Evolutionary conservation across 1,140 invertebrate species (phyloP).

Genomic region (Zaprionus camerounensis): DNA sequence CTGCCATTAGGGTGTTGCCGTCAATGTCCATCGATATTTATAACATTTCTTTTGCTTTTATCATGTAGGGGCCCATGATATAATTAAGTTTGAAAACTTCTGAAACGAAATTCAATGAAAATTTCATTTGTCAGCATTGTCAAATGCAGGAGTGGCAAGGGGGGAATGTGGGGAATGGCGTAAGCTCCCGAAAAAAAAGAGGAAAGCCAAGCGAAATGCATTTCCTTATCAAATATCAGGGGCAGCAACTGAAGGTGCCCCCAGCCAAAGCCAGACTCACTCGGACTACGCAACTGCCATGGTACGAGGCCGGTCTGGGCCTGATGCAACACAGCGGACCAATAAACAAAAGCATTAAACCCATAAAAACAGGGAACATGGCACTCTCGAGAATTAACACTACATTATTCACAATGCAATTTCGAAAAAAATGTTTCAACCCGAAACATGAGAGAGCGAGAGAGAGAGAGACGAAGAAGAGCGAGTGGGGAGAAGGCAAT

Average conservation of each 20-base stretch:
- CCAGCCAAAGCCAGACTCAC: neutral
- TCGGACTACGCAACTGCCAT: neutral
- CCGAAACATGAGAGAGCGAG: conserved; percentile 49
- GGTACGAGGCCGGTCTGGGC: conserved; percentile 25
- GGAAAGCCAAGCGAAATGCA: conserved; percentile 57
- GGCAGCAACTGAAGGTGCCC: conserved; percentile 29
- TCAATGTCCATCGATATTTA: conserved; percentile 56
- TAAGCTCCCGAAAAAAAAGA: conserved; percentile 2
- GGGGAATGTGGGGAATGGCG: neutral
- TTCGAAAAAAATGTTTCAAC: conserved; percentile 75
- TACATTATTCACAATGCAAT: conserved; percentile 83
- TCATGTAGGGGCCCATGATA: neutral
- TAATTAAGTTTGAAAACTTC: conserved; percentile 42
- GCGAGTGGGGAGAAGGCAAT: conserved; percentile 41
- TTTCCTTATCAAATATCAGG: conserved; percentile 76
- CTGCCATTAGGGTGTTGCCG: conserved; percentile 53
- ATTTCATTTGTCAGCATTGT: conserved; percentile 63
- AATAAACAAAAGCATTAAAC: conserved; percentile 83
- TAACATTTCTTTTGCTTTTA: conserved; percentile 40
- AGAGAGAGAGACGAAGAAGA: conserved; percentile 10
- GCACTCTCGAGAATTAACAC: conserved; percentile 82
- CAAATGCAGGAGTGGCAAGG: conserved; percentile 16
- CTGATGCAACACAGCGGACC: conserved; percentile 73
- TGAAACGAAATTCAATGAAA: conserved; percentile 32
- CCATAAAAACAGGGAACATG: conserved; percentile 81